Evolutionary conservation across 2,888 invertebrate genomes (phyloP), one percentile per base, ranked within the genome.

Genomic region (Archaeoteleia sp.): DNA sequence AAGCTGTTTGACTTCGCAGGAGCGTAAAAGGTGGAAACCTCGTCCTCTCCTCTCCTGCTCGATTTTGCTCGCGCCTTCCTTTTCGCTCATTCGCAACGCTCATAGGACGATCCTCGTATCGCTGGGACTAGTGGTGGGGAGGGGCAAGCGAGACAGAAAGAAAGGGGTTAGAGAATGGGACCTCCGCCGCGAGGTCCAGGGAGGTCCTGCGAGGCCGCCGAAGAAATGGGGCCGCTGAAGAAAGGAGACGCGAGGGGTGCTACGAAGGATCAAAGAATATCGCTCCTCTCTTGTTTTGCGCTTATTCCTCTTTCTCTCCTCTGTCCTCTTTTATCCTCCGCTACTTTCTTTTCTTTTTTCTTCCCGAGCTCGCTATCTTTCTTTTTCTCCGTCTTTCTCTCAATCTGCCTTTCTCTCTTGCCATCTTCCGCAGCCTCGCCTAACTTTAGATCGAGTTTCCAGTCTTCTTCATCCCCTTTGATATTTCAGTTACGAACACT

Each of bases 121-220:
- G 9, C 10, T 30, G 30, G 4, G 10, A 9, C 10, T 10, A 10
- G 30, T 10, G 30, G 30, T 8, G 30, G 3, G 30, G 30, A 10
- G 2, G 10, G 3, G 5, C 20, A 13, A 12, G 13, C 12, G 51
- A n/a, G 63, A 55, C 39, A 29, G 9, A 8, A 29, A 29, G 29
- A 29, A 29, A 29, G 29, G 29, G 29, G 29, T 9, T 29, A 29
- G 29, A 29, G 29, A 29, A 29, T 29, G 9, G 29, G 29, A 29
- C 29, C 29, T 29, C 80, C 81, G 74, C 71, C 72, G 76, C 74
- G 78, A 61, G 72, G 79, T 80, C 81, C 79, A 77, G 79, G 82
- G 82, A 81, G 82, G 82, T 82, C 82, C 80, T 78, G 55, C 61
- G 61, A 62, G 61, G 40, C 67, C 61, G 54, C 53, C 42, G 49